These are phyloP conservation scores for Eupeodes luniger DNA, from an alignment of 2,888 invertebrate genomes.

Conservation along the genomic window DNA sequence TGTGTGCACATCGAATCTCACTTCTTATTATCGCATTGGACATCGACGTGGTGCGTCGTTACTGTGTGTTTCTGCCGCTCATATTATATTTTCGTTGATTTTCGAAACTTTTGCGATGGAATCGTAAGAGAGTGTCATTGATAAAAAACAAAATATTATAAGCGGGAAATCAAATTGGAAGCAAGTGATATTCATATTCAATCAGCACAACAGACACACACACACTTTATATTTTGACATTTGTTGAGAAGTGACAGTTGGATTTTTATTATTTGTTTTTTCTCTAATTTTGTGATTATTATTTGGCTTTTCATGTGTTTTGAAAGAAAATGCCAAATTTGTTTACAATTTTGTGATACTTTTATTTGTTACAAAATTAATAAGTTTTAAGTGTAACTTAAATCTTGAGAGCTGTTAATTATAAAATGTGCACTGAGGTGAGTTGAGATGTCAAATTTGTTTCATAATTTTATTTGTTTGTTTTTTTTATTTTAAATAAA, in stretches of 20 bases:
- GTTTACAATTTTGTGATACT: constrained; percentile 63
- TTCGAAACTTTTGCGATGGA: constrained; percentile 56
- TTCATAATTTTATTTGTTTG: neutral
- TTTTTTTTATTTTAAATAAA: constrained; percentile 11
- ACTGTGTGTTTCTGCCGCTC: constrained; percentile 59
- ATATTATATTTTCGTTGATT: constrained; percentile 39
- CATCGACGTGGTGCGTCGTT: constrained; percentile 68
- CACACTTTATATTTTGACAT: constrained; percentile 26
- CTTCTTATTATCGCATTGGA: constrained; percentile 73
- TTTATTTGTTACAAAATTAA: constrained; percentile 13
- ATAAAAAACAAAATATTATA: constrained; percentile 36
- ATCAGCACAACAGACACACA: constrained; percentile 10
- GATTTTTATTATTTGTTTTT: constrained; percentile 20
- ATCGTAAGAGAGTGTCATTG: constrained; percentile 26
- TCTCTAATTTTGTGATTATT: constrained; percentile 1
- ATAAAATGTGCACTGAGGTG: constrained; percentile 74
- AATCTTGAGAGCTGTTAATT: constrained; percentile 16
- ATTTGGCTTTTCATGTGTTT: neutral
- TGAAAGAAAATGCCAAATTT: constrained; percentile 45
- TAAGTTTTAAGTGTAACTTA: constrained; percentile 23
- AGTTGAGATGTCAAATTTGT: constrained; percentile 28
- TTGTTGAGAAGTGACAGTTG: constrained; percentile 46
- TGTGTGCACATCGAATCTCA: constrained; percentile 40
- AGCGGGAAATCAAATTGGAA: constrained; percentile 63
- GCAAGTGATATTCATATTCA: constrained; percentile 25